A percentile compares a stretch with the other conserved stretches of the same genome.
phyloP scores from a whole-genome alignment of 2,888 invertebrate species.

The Dryocosmus kuriphilus region DNA sequence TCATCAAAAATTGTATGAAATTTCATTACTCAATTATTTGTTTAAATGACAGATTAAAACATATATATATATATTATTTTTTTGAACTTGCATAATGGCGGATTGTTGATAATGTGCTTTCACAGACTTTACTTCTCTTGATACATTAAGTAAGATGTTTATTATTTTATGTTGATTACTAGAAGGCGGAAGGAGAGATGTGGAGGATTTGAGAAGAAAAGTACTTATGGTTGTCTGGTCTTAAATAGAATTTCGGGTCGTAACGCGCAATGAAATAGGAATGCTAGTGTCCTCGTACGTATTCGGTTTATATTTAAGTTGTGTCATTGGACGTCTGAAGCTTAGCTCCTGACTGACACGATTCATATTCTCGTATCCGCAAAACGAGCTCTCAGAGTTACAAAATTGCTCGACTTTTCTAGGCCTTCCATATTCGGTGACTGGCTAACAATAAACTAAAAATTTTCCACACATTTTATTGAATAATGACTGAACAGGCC shows the following conservation, averaged over 20 bases:
- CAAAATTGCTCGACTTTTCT: slow-evolving; percentile 31
- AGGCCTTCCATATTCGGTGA: slow-evolving; percentile 1
- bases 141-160: background rate
- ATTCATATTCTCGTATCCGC: slow-evolving; percentile 60
- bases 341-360: slow-evolving; percentile 61
- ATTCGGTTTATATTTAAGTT: slow-evolving; percentile 65
- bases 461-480: background rate
- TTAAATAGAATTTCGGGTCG: slow-evolving; percentile 50
- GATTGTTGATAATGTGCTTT: background rate
- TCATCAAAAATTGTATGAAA: no score
- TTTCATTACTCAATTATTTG: no score
- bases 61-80: no score
- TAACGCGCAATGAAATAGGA: slow-evolving; percentile 51
- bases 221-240: slow-evolving; percentile 50
- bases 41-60: no score
- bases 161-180: background rate
- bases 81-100: background rate
- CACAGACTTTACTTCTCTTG: no score
- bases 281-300: slow-evolving; percentile 51
- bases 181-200: slow-evolving; percentile 43
- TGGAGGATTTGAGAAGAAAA: slow-evolving; percentile 45
- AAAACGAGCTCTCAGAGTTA: slow-evolving; percentile 38
- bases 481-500: no score
- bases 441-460: background rate
- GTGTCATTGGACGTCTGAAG: slow-evolving; percentile 63